Evolutionary conservation across 2,797 vertebrate species (phyloP), one percentile per base, ranked within the genome.

Genomic region (Pogoniulus pusillus): DNA sequence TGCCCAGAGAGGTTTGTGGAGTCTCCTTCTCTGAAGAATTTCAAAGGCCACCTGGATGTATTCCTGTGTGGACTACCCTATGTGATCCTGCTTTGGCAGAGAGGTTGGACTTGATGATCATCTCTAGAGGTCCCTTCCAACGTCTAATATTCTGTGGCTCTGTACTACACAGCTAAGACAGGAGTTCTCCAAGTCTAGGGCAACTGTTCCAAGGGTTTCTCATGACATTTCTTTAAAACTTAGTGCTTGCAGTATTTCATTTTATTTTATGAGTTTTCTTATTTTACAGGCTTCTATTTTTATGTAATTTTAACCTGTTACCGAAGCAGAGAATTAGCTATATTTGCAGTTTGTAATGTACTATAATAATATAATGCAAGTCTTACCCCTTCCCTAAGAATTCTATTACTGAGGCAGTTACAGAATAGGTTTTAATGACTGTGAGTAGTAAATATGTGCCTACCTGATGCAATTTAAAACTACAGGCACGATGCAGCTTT

Each of bases 271-370:
- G 74, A 82, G 66, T 90, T 95, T 92, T 93, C 82, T 82, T 82
- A 77, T 87, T 93, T 87, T 93, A 91, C 66, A 86, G 49, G 51
- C 84, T 90, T 45, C 63, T 93, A 72, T 91, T 96, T 93, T 93
- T 74, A 81, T 73, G 49, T 92, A 35, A 74, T 79, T 95, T 96
- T 95, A 90, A 90, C 74, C 76, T 96, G 90, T 79, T 95, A 37
- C 86, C 96, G 93, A 93, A 93, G 53, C 39, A 88, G 85, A 68
- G 60, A 96, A 94, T 92, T 92, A 93, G 45, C 34, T 94, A 66
- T 92, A 90, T 91, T 86, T 82, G 94, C 86, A 92, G 85, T 82
- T 96, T 96, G 96, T 86, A 94, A 90, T 95, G 23, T 51, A 54
- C 47, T 94, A 41, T 41, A 41, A 41, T 16, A 41, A 41, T 41